phyloP scores from a whole-genome alignment of 2,113 vertebrate genomes.

The Carlito syrichta region DNA sequence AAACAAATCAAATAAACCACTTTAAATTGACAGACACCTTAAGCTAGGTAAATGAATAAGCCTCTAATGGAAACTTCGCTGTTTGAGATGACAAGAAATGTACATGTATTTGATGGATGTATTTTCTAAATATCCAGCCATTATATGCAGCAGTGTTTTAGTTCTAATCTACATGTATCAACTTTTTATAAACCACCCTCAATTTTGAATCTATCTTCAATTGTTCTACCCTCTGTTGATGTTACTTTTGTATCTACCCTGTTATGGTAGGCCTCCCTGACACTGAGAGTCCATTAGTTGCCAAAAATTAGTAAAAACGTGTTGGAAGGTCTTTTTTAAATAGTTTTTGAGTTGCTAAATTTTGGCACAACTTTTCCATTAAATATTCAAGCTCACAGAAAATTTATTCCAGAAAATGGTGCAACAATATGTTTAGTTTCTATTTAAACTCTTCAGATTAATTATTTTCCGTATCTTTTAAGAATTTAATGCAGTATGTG shows the following conservation, averaged over 20 bases:
- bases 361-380: conserved; percentile 54
- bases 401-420: conserved; percentile 53
- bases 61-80: conserved; percentile 40
- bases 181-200: neutral
- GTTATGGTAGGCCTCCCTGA: neutral
- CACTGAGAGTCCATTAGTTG: neutral
- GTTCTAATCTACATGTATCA: conserved; percentile 19
- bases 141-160: neutral
- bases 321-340: neutral
- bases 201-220: conserved; percentile 20
- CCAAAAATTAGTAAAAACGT: neutral
- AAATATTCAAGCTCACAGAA: neutral
- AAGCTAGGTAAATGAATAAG: conserved; percentile 12
- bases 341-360: neutral
- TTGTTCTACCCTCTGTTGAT: neutral
- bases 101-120: conserved; percentile 36
- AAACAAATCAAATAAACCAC: conserved; percentile 49
- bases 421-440: conserved; percentile 46
- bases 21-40: conserved; percentile 45
- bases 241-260: neutral
- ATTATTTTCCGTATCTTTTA: conserved; percentile 51
- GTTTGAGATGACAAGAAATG: conserved; percentile 24
- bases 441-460: conserved; percentile 40
- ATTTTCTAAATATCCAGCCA: conserved; percentile 51
- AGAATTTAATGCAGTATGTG: conserved; percentile 58